Base-by-base conservation (phyloP, 1,140 invertebrate genomes). In the Heliconius eleuchia region DNA sequence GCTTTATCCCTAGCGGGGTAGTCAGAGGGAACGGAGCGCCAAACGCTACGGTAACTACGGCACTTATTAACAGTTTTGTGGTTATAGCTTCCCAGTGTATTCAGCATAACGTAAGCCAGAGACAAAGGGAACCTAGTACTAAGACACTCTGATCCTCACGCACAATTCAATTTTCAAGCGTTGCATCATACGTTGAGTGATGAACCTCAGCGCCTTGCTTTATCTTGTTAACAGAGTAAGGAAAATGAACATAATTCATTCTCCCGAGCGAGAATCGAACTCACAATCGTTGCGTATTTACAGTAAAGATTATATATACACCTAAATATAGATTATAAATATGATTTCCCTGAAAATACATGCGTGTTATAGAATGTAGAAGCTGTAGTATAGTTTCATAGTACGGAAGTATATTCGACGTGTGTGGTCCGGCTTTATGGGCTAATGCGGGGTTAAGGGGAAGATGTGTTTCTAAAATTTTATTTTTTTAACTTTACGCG, bases 401-500 rank as follows among this genome's bases (percentile, higher is more conserved):
- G 60, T 66, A 66, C 60, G 74, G 74, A 76, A 71, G 74, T 76
- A 57, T 60, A 71, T 39, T 72, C 71, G 55, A 52, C 74, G 37
- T 76, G 74, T 76, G 74, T 76, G 74, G 74, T 76, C 74, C 60
- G 57, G 60, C 57, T 76, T 76, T 76, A 76, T 76, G 74, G 66
- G 74, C 74, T 76, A 46, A 76, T 76, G 74, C 60, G 60, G 39
- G 27, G 74, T 76, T 76, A 76, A 76, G 74, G 74, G 42, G 60
- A 76, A 71, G 74, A 11, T 6, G 2, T 30, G 2, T 30, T 66
- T 4, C 13, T 66, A 27, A n/a, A n/a, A 8, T 8, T 9, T 0
- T 9, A 23, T 23, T 23, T 57, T 23, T 57, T 3, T 57, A 66
- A 23, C 3, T 16, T 16, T 3, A 66, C 11, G 11, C 23, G 30